Evolutionary conservation across 2,797 vertebrate genomes (phyloP).

Genomic region (Chaetophractus vellerosus): DNA sequence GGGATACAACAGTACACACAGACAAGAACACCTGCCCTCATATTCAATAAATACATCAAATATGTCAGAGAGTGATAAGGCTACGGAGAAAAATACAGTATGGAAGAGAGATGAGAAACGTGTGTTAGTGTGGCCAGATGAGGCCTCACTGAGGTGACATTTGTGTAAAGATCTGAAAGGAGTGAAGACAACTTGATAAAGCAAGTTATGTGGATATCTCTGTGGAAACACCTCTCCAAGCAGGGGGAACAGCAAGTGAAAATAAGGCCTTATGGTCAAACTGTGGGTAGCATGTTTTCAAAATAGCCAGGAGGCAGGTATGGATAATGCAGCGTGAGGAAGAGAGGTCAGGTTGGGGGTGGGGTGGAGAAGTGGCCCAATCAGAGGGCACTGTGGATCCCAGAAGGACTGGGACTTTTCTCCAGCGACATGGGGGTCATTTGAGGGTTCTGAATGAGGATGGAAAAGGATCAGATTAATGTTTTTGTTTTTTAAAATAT

Average conservation of each 20-base stretch:
- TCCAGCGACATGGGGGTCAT: not conserved
- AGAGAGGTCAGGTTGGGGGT: not conserved
- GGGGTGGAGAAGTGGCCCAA: not conserved
- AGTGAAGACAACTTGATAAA: not conserved
- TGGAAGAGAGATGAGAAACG: not conserved
- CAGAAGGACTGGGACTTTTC: not conserved
- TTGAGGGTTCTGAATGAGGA: constrained; percentile 9
- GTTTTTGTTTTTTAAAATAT: not conserved
- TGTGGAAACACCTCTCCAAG: not conserved
- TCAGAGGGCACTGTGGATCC: not conserved
- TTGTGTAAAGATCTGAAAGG: not conserved
- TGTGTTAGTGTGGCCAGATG: not conserved
- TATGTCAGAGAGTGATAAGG: not conserved
- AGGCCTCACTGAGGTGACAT: not conserved
- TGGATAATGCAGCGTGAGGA: not conserved
- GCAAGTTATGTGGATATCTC: not conserved
- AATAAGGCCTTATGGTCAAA: not conserved
- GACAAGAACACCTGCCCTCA: not conserved
- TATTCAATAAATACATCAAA: not conserved
- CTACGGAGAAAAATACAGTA: not conserved
- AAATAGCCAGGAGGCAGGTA: not conserved
- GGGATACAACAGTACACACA: not conserved
- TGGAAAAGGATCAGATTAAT: not conserved
- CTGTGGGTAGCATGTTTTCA: not conserved
- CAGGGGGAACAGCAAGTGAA: not conserved